Base-by-base conservation (phyloP, 2,113 vertebrate genomes). In the Pedetes capensis region DNA sequence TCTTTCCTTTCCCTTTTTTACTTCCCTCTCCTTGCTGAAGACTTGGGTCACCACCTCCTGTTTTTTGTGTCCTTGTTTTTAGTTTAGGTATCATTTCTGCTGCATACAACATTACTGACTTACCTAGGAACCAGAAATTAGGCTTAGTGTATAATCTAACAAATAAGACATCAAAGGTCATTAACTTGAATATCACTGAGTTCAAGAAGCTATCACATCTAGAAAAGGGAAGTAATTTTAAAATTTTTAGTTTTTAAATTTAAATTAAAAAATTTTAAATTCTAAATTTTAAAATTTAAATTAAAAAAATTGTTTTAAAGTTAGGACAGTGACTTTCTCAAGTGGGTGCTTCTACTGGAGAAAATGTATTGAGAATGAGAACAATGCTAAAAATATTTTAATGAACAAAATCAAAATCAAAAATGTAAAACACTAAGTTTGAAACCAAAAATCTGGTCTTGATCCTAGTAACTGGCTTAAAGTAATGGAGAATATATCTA, bases 1-100 rank as follows among this genome's bases (percentile, higher is more conserved):
- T 99, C 98, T 99, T 99, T 74, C 99, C 99, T 98, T 99, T 99
- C n/a, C 99, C 99, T 93, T 99, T 99, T 98, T 99, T 99, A 68
- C 99, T 99, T 79, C 99, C 99, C 7, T 99, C 99, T 63, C 99
- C 99, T 98, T 99, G 99, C 95, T 99, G 99, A 76, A 99, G 97
- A 87, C 97, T 99, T 91, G 98, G 98, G 78, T 99, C 99, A 0
- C 98, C 98, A 83, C 98, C 98, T 94, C 99, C 99, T 74, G 98
- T 98, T 98, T 99, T 99, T 83, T 99, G 99, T 13, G 99, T 99
- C 69, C 99, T 98, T 80, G 99, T 99, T 98, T 99, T 99, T 63
- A 99, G 98, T 96, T 99, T 99, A 14, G 99, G 99, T 90, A 99
- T 99, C 98, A 99, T 99, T 98, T 99, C 99, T 2, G 99, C 99